Conservation (phyloP, 2,888 invertebrate genomes). For the Isotomurus palustris region DNA sequence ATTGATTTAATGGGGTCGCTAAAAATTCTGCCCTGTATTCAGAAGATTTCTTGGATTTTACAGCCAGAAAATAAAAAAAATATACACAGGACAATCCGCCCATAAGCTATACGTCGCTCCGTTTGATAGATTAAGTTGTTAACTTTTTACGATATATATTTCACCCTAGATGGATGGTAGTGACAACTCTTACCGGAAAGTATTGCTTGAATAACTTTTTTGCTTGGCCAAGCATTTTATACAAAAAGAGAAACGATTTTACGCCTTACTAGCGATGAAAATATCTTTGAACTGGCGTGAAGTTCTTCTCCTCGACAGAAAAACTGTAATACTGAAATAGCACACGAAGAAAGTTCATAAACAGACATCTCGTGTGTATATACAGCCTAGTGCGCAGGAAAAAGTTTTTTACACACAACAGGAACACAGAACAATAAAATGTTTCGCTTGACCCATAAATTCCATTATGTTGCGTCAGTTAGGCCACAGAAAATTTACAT, state of each 20-base stretch:
- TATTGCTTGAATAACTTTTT: slow-evolving; percentile 9
- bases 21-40: too few species aligned
- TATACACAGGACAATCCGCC: background rate
- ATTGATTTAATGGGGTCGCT: too few species aligned
- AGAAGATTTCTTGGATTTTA: too few species aligned
- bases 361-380: background rate
- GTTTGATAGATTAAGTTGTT: background rate
- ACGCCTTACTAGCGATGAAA: background rate
- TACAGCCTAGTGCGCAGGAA: background rate
- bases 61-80: too few species aligned
- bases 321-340: background rate
- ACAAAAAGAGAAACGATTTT: background rate
- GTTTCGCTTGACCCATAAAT: background rate
- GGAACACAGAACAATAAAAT: background rate
- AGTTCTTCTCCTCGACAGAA: background rate
- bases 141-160: background rate
- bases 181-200: slow-evolving; percentile 8
- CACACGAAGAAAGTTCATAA: background rate
- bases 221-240: slow-evolving; percentile 4
- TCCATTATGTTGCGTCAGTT: slow-evolving; percentile 1
- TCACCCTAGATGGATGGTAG: background rate
- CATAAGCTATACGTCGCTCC: background rate
- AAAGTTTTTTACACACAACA: too few species aligned
- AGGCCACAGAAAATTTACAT: background rate
- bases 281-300: background rate